Conservation (phyloP, 2,797 vertebrate species). For the Arctocebus calabarensis region DNA sequence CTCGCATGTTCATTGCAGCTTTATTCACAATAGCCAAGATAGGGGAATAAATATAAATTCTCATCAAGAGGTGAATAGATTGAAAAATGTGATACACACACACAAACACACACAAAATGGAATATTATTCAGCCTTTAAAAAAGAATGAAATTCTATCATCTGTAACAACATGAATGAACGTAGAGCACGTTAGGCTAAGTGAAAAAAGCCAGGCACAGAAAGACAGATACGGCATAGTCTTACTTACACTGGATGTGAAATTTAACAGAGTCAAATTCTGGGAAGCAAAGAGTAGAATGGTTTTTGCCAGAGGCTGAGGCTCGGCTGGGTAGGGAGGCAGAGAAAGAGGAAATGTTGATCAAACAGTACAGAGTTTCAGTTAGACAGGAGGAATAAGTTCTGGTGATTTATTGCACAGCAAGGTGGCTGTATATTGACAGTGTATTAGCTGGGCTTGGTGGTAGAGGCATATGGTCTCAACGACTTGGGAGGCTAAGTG, state of each 20-base stretch:
- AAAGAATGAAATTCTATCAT: background rate
- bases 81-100: background rate
- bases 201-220: background rate
- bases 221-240: background rate
- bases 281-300: background rate
- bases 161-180: background rate
- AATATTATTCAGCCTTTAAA: background rate
- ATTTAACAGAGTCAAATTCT: background rate
- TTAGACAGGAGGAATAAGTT: background rate
- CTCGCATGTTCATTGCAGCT: background rate
- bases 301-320: background rate
- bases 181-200: background rate
- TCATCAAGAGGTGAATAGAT: background rate
- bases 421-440: background rate
- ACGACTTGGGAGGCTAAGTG: too few species aligned
- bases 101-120: background rate
- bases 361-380: background rate
- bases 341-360: background rate
- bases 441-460: background rate
- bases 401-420: background rate
- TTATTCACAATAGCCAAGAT: background rate
- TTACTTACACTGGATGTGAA: background rate
- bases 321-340: too few species aligned
- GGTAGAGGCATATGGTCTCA: too few species aligned
- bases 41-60: background rate